Percentiles rank a stretch among this genome's conserved stretches.
These are phyloP conservation scores for Mustela nigripes DNA, from an alignment of 2,113 vertebrate genomes.

Conservation along the genomic window DNA sequence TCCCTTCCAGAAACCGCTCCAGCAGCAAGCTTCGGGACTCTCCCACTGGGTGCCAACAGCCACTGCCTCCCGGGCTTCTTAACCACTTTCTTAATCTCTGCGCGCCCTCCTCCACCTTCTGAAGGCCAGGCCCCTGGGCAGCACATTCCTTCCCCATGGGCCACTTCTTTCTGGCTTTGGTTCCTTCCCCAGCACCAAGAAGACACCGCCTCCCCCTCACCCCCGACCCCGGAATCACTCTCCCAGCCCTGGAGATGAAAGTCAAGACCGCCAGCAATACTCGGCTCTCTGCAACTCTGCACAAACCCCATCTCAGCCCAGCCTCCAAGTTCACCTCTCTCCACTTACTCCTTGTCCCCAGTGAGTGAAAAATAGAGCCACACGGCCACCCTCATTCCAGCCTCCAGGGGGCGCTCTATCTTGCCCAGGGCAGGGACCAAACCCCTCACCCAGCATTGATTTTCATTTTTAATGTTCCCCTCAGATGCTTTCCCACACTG, in stretches of 20 bases:
- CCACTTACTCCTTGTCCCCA: neutral
- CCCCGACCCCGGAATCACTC: too few species aligned
- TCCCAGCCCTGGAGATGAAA: neutral
- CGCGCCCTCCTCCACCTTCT: neutral
- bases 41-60: neutral
- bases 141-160: neutral
- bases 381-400: too few species aligned
- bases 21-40: neutral
- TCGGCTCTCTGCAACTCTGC: neutral
- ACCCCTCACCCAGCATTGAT: rapidly evolving
- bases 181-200: neutral
- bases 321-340: neutral
- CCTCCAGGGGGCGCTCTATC: neutral
- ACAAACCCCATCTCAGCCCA: neutral
- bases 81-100: neutral
- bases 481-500: too few species aligned
- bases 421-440: neutral
- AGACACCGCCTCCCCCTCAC: neutral
- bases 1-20: neutral
- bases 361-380: neutral
- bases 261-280: neutral
- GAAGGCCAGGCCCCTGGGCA: neutral
- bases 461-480: neutral
- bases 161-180: neutral
- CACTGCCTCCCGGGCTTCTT: neutral